A percentile compares a stretch with the other conserved stretches of the same genome.
phyloP scores from a whole-genome alignment of 2,113 vertebrate genomes.

The Dipodomys merriami region DNA sequence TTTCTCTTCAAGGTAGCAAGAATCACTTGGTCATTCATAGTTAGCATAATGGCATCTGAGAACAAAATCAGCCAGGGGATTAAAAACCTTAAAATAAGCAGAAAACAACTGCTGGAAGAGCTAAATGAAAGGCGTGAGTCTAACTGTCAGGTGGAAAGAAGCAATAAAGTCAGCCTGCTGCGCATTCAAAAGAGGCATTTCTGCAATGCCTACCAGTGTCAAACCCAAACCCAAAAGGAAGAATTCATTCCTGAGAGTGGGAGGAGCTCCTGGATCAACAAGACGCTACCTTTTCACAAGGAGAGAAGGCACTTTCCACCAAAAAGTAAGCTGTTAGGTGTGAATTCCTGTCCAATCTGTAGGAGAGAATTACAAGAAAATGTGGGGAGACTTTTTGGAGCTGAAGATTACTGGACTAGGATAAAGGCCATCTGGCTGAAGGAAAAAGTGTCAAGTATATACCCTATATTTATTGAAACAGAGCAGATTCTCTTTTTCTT shows the following conservation, averaged over 20 bases:
- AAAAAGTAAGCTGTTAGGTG: slow-evolving; percentile 80
- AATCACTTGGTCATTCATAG: not conserved
- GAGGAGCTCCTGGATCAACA: slow-evolving; percentile 72
- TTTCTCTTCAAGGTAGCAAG: slow-evolving; percentile 46
- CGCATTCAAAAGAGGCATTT: slow-evolving; percentile 87
- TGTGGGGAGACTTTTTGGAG: not conserved
- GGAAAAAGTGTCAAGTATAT: not conserved
- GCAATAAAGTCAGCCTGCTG: slow-evolving; percentile 78
- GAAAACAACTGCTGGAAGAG: slow-evolving; percentile 77
- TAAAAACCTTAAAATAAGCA: slow-evolving; percentile 67
- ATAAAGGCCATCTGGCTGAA: not conserved
- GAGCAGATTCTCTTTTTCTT: not conserved
- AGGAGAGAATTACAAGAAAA: not conserved
- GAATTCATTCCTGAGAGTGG: slow-evolving; percentile 36
- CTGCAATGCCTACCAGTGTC: not conserved
- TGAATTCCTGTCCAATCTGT: not conserved
- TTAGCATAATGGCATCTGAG: slow-evolving; percentile 33
- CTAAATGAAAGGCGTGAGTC: slow-evolving; percentile 86
- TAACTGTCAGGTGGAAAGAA: slow-evolving; percentile 87
- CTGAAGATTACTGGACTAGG: not conserved
- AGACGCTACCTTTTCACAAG: not conserved
- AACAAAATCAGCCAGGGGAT: not conserved
- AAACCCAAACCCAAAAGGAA: not conserved
- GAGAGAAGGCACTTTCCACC: slow-evolving; percentile 86
- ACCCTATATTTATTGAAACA: not conserved